A percentile compares a stretch with the other conserved stretches of the same genome.
Conservation (phyloP, 2,113 vertebrate species). For the Heptranchias perlo region DNA sequence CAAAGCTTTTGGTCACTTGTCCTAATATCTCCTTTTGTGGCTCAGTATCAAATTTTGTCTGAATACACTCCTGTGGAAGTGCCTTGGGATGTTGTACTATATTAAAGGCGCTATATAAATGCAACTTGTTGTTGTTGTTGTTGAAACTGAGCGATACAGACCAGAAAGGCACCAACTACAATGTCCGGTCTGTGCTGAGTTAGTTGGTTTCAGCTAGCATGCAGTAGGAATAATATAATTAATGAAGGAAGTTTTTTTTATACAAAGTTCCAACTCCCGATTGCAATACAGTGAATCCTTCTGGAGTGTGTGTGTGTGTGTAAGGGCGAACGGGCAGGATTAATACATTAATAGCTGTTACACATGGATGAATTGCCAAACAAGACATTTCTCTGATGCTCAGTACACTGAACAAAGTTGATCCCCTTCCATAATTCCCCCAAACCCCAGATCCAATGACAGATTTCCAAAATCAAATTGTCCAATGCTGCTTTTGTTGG, state of each 20-base stretch:
- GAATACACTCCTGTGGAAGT: neutral
- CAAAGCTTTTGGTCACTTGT: neutral
- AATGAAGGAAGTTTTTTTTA: too few relatives aligned
- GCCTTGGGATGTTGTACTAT: too few relatives aligned
- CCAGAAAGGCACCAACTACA: neutral
- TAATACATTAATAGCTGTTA: neutral
- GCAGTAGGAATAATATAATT: neutral
- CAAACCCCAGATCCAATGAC: neutral
- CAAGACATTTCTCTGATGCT: neutral
- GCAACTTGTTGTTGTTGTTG: neutral
- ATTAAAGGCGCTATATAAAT: neutral
- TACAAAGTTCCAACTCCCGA: neutral
- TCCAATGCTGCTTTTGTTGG: neutral
- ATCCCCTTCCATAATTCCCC: neutral
- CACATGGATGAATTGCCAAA: neutral
- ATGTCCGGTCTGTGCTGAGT: neutral
- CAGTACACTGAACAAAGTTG: neutral
- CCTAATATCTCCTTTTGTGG: neutral
- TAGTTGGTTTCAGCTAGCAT: neutral
- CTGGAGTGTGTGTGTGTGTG: neutral
- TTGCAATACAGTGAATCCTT: neutral
- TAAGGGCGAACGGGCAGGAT: neutral
- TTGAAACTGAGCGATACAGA: neutral
- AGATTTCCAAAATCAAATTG: neutral
- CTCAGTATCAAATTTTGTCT: neutral